A percentile compares a stretch with the other conserved stretches of the same genome.
phyloP scores from a whole-genome alignment of 2,797 vertebrate species.

The Botia almorhae region DNA sequence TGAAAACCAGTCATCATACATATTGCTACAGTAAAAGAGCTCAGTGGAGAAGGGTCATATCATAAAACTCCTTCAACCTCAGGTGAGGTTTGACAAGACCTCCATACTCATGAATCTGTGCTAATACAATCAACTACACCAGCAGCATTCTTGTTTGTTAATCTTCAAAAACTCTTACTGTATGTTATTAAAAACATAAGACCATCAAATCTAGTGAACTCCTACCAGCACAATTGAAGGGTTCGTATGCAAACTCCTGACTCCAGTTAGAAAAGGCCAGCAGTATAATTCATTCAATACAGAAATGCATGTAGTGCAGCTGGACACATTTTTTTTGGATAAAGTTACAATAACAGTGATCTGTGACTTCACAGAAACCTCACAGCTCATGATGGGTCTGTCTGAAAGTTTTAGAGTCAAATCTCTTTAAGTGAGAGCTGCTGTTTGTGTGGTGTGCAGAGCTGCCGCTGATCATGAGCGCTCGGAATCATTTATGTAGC shows the following conservation, averaged over 20 bases:
- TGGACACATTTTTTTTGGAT: too few relatives aligned
- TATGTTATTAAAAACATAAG: too few relatives aligned
- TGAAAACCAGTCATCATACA: constrained; percentile 10
- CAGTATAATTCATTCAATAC: too few relatives aligned
- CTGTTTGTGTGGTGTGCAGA: neutral
- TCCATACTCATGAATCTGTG: neutral
- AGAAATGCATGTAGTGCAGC: too few relatives aligned
- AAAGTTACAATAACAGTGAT: too few relatives aligned
- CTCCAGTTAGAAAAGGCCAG: too few relatives aligned
- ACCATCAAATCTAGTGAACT: too few relatives aligned
- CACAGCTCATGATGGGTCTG: neutral
- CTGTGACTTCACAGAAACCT: neutral
- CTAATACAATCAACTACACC: neutral
- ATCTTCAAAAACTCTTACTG: too few relatives aligned
- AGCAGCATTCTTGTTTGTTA: too few relatives aligned
- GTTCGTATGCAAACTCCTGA: too few relatives aligned
- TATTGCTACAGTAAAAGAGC: neutral
- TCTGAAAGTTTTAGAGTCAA: neutral
- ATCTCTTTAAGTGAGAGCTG: neutral
- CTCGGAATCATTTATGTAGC: neutral
- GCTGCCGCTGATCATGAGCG: neutral
- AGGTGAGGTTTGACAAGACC: neutral
- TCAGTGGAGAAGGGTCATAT: neutral
- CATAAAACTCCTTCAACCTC: neutral
- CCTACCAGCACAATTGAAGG: too few relatives aligned